Conservation (phyloP, 1,140 invertebrate genomes). For the Helicoverpa zea region DNA sequence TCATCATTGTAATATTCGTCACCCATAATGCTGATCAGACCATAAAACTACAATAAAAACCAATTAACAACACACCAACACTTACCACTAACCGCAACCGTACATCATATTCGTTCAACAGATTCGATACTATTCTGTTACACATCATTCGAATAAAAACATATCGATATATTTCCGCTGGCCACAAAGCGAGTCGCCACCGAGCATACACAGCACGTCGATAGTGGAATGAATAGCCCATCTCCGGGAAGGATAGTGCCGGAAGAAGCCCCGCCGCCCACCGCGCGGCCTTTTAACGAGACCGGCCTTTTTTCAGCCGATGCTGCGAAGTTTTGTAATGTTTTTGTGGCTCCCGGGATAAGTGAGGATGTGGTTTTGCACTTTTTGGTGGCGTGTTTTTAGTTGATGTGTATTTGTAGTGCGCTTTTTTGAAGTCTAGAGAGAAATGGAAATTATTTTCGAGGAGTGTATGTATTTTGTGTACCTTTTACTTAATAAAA, state of each 20-base stretch:
- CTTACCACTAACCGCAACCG: neutral
- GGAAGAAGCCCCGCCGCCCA: conserved; percentile 45
- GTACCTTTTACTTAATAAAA: too few relatives aligned
- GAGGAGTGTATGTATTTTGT: neutral
- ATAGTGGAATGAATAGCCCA: conserved; percentile 54
- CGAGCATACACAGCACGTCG: conserved; percentile 47
- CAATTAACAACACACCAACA: conserved; percentile 7
- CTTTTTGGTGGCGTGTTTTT: neutral
- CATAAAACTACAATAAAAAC: neutral
- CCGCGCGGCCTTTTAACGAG: conserved; percentile 54
- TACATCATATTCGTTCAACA: conserved; percentile 20
- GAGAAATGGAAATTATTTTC: neutral
- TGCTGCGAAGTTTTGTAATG: conserved; percentile 46
- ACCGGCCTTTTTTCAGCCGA: conserved; percentile 47
- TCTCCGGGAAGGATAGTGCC: conserved; percentile 55
- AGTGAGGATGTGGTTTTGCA: conserved; percentile 28
- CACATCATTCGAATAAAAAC: conserved; percentile 43
- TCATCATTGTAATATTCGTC: neutral
- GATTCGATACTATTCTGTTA: conserved; percentile 30
- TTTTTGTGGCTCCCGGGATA: conserved; percentile 52
- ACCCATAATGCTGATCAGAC: too few relatives aligned
- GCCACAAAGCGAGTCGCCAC: conserved; percentile 24
- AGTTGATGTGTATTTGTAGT: neutral
- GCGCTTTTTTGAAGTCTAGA: neutral
- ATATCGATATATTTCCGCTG: conserved; percentile 43